Conservation (phyloP, 2,888 invertebrate species). For the Podabrus alpinus region DNA sequence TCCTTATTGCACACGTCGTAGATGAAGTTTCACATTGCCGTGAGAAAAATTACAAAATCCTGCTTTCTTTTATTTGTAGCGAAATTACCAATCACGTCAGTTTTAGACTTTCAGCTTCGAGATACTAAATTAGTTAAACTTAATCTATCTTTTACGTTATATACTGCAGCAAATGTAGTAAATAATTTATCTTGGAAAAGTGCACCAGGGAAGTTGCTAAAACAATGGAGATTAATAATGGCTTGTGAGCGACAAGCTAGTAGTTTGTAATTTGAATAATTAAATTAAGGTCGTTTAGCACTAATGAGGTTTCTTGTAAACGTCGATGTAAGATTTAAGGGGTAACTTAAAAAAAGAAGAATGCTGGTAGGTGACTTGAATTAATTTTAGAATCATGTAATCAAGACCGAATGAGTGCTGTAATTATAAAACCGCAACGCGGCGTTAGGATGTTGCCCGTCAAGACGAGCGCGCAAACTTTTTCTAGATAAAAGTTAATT, state of each 20-base stretch:
- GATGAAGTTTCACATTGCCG: neutral
- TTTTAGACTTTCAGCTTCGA: neutral
- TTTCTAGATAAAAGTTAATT: neutral
- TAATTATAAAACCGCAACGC: neutral
- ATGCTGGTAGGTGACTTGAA: neutral
- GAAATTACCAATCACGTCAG: neutral
- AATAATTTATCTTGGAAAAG: neutral
- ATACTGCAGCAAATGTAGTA: neutral
- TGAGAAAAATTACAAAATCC: neutral
- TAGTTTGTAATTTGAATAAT: neutral
- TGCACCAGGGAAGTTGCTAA: neutral
- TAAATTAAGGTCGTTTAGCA: neutral
- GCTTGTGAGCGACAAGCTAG: neutral
- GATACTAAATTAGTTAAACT: neutral
- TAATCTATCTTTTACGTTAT: neutral
- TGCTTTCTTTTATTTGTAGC: neutral
- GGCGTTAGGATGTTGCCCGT: neutral
- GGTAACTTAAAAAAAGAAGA: neutral
- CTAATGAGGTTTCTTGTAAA: neutral
- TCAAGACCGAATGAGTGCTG: neutral
- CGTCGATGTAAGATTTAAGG: neutral
- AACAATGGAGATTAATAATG: neutral
- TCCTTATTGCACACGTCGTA: neutral
- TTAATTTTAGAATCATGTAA: neutral
- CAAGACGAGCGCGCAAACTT: neutral